Conservation (phyloP, 2,888 invertebrate species). For the Drosophila buzzatii region DNA sequence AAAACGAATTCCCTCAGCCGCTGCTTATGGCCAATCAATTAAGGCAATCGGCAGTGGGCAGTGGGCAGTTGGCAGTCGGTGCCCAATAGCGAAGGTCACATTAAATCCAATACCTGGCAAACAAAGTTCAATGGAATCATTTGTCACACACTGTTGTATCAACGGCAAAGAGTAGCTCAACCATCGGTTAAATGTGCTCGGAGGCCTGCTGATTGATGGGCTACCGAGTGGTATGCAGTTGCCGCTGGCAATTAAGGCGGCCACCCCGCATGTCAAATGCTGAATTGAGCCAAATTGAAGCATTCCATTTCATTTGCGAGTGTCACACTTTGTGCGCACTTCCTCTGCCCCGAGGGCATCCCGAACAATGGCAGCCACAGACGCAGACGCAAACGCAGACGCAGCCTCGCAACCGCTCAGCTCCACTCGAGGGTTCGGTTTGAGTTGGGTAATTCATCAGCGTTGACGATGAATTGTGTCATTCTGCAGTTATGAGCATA, state of each 20-base stretch:
- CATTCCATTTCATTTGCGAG: conserved; percentile 76
- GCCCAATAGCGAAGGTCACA: conserved; percentile 44
- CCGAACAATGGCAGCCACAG: conserved; percentile 20
- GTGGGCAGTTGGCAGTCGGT: conserved; percentile 15
- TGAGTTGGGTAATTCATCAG: conserved; percentile 71
- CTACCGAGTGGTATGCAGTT: conserved; percentile 27
- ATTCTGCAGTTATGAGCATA: conserved; percentile 51
- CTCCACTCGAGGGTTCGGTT: conserved; percentile 37
- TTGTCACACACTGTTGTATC: conserved; percentile 36
- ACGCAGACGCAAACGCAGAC: conserved; percentile 2
- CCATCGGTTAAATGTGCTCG: conserved; percentile 24
- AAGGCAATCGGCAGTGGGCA: conserved; percentile 10
- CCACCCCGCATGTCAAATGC: conserved; percentile 77
- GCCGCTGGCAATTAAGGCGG: conserved; percentile 68
- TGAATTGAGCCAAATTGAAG: conserved; percentile 79
- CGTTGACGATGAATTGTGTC: conserved; percentile 69
- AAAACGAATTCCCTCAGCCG: conserved; percentile 23
- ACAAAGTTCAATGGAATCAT: conserved; percentile 42
- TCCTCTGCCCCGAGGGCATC: conserved; percentile 61
- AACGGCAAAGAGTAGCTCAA: conserved; percentile 8
- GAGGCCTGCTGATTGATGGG: conserved; percentile 35
- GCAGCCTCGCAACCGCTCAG: neutral
- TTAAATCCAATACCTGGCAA: conserved; percentile 25
- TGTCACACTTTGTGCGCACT: conserved; percentile 78
- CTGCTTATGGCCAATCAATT: conserved; percentile 29